Conservation (phyloP, 2,888 invertebrate species). For the Limenitis camilla region DNA sequence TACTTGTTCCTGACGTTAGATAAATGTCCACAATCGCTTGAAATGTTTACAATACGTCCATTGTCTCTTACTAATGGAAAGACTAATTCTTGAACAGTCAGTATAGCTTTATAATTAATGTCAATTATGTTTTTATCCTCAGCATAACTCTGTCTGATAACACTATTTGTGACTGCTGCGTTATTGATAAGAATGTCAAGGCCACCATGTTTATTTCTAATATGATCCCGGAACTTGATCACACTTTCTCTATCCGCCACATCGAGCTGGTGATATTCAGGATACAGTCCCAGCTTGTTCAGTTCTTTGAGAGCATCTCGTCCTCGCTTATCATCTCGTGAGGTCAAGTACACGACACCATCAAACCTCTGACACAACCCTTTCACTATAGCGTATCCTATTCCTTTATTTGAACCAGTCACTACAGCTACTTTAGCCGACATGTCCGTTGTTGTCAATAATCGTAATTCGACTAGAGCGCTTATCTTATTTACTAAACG, state of each 20-base stretch:
- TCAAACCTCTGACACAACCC: slow-evolving; percentile 74
- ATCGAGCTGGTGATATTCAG: slow-evolving; percentile 69
- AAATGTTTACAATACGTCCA: slow-evolving; percentile 82
- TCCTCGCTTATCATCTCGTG: slow-evolving; percentile 45
- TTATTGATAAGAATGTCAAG: slow-evolving; percentile 81
- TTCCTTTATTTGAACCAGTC: slow-evolving; percentile 80
- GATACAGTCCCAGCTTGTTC: slow-evolving; percentile 27
- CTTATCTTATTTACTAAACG: too few species aligned
- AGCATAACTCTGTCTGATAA: not conserved
- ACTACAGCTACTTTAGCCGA: slow-evolving; percentile 47
- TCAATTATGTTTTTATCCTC: slow-evolving; percentile 69
- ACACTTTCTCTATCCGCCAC: slow-evolving; percentile 73
- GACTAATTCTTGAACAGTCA: slow-evolving; percentile 75
- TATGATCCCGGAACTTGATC: slow-evolving; percentile 57
- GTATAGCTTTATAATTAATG: slow-evolving; percentile 78
- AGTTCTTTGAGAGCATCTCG: slow-evolving; percentile 32
- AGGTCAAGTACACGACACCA: slow-evolving; percentile 72
- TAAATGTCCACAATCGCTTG: slow-evolving; percentile 79
- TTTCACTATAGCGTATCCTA: slow-evolving; percentile 77
- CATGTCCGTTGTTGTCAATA: too few species aligned
- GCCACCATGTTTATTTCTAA: slow-evolving; percentile 72
- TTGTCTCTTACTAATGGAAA: slow-evolving; percentile 79
- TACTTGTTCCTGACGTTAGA: slow-evolving; percentile 67
- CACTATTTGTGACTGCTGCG: slow-evolving; percentile 62
- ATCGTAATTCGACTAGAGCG: too few species aligned